Evolutionary conservation across 2,888 invertebrate genomes (phyloP), one percentile per base, ranked within the genome.

Genomic region (Dryomyza anilis): DNA sequence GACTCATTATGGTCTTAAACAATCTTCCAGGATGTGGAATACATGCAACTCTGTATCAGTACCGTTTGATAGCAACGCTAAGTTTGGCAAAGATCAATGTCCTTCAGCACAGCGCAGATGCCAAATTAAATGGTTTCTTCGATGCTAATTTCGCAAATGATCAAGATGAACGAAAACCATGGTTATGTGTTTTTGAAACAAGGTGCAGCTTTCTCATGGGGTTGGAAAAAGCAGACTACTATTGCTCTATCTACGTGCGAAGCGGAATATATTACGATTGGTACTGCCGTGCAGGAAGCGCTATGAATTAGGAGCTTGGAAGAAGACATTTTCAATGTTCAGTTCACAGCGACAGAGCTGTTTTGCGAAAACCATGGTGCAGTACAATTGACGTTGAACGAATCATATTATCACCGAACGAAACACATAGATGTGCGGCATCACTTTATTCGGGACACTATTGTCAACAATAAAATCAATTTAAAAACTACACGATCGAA

Each of bases 201-300:
- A 58, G 50, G 36, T 29, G 58, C 19, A n/a, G 43, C 48, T 3
- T 48, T 65, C 39, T 29, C 33, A 5, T 59, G 64, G 64, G 53
- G 53, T 23, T 60, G 33, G 1, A 56, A 45, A n/a, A 46, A 39
- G 27, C 64, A 64, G 19, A 27, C 45, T 36, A 55, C 48, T 19
- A 33, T 59, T 4, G 45, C 55, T 21, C 43, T 62, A 8, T 63
- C 63, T 7, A 63, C 63, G 29, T 58, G 58, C 29, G 57, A 65
- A 57, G 56, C 61, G 4, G 61, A 65, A 29, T 65, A 65, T 60
- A 57, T 61, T 60, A 33, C 56, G 8, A 61, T 61, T 46, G 56
- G 61, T 3, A 21, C 45, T 3, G 56, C 65, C 7, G 56, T 65
- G 1, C 60, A 65, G 16, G 39, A 39, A 16, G 10, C 30, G 1